phyloP scores from a whole-genome alignment of 2,888 invertebrate genomes.

The Heteromyza rotundicornis region DNA sequence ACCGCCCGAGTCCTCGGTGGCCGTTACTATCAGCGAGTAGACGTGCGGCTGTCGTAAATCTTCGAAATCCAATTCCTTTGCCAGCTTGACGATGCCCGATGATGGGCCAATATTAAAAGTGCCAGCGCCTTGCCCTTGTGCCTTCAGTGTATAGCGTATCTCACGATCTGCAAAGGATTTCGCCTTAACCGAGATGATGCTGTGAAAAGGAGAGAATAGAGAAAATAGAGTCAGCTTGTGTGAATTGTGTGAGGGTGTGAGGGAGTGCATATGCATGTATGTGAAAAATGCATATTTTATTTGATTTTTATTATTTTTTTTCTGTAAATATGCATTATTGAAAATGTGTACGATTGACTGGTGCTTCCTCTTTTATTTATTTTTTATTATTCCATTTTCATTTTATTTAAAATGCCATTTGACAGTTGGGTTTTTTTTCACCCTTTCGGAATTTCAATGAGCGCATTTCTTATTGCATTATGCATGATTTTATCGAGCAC shows the following conservation, averaged over 20 bases:
- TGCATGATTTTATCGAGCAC: conserved; percentile 14
- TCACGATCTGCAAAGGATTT: conserved; percentile 97
- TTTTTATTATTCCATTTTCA: neutral
- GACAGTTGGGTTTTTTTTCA: conserved; percentile 45
- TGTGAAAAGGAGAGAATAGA: too few species aligned
- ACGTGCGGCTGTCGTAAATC: conserved; percentile 93
- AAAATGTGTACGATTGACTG: too few species aligned
- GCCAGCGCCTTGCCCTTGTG: conserved; percentile 92
- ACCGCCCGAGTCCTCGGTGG: conserved; percentile 97
- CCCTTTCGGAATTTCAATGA: conserved; percentile 50
- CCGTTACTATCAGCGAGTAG: conserved; percentile 90
- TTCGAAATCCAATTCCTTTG: conserved; percentile 96
- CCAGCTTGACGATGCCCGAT: conserved; percentile 93
- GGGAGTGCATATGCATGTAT: too few species aligned
- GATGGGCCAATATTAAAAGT: conserved; percentile 95
- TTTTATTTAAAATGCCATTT: conserved; percentile 38
- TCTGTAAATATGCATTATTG: too few species aligned
- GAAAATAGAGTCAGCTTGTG: too few species aligned
- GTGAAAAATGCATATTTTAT: too few species aligned
- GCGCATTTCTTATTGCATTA: conserved; percentile 17
- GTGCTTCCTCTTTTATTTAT: neutral
- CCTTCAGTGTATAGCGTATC: conserved; percentile 93
- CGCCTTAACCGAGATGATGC: conserved; percentile 95
- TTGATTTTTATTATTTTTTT: too few species aligned
- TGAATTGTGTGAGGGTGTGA: too few species aligned